Conservation (phyloP, 2,113 vertebrate species). For the Toxostoma redivivum region DNA sequence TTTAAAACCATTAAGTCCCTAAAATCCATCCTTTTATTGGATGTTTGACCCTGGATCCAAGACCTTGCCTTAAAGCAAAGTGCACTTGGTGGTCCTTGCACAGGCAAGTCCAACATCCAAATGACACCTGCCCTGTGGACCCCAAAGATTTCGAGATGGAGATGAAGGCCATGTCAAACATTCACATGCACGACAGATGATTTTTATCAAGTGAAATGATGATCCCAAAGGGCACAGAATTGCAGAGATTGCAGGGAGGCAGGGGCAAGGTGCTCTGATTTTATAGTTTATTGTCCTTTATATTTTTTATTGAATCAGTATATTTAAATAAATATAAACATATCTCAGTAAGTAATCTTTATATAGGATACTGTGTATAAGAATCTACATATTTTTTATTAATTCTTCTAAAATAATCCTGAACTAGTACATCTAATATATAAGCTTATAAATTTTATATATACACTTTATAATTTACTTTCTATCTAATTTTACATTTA, state of each 20-base stretch:
- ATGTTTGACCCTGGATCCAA: not conserved
- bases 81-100: not conserved
- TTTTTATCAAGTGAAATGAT: not conserved
- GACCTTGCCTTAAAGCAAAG: not conserved
- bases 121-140: not conserved
- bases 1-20: not conserved
- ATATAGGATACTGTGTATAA: not conserved
- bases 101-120: not conserved
- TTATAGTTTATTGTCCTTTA: not conserved
- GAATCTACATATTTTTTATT: not conserved
- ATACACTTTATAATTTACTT: not conserved
- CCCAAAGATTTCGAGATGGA: not conserved
- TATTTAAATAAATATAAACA: not conserved
- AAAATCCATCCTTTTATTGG: not conserved
- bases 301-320: not conserved
- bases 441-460: not conserved
- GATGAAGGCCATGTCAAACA: not conserved
- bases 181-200: not conserved
- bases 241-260: not conserved
- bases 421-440: not conserved
- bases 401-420: not conserved
- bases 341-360: not conserved
- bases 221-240: conserved; percentile 24
- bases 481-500: not conserved
- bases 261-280: not conserved